A percentile compares a stretch with the other conserved stretches of the same genome.
phyloP scores from a whole-genome alignment of 2,797 vertebrate genomes.

The Sciaenops ocellatus region DNA sequence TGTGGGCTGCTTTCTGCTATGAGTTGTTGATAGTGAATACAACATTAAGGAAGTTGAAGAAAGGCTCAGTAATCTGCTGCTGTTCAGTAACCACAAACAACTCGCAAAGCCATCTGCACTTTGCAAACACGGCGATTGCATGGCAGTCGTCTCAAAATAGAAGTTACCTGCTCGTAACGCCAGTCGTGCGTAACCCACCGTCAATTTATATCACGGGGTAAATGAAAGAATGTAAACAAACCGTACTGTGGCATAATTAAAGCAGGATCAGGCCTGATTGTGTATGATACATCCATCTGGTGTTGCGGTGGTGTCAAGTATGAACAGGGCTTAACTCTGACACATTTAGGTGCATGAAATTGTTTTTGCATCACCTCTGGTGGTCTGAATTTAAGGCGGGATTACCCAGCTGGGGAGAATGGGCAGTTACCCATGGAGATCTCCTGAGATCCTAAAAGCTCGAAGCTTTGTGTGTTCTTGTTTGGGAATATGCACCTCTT shows the following conservation, averaged over 20 bases:
- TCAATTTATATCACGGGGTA: background rate
- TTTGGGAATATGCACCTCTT: background rate
- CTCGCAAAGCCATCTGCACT: slow-evolving; percentile 16
- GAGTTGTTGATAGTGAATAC: slow-evolving; percentile 49
- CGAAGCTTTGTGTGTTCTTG: too few relatives aligned
- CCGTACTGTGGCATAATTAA: background rate
- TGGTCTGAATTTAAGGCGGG: background rate
- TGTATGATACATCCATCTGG: background rate
- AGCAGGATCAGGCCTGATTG: slow-evolving; percentile 6
- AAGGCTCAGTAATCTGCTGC: slow-evolving; percentile 54
- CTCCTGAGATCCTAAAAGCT: background rate
- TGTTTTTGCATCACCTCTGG: background rate
- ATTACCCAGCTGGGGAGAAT: background rate
- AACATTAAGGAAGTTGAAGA: slow-evolving; percentile 42
- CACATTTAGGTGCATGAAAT: background rate
- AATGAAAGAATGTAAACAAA: background rate
- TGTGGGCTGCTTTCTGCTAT: slow-evolving; percentile 49
- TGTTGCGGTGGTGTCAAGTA: background rate
- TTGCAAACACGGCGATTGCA: slow-evolving; percentile 22
- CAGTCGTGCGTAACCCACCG: background rate
- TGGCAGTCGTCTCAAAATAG: background rate
- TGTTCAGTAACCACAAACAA: slow-evolving; percentile 30
- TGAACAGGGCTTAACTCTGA: background rate
- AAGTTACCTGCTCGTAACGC: background rate
- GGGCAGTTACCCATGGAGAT: background rate